Conservation (phyloP, 2,113 vertebrate species). For the pig (Sus scrofa) region DNA sequence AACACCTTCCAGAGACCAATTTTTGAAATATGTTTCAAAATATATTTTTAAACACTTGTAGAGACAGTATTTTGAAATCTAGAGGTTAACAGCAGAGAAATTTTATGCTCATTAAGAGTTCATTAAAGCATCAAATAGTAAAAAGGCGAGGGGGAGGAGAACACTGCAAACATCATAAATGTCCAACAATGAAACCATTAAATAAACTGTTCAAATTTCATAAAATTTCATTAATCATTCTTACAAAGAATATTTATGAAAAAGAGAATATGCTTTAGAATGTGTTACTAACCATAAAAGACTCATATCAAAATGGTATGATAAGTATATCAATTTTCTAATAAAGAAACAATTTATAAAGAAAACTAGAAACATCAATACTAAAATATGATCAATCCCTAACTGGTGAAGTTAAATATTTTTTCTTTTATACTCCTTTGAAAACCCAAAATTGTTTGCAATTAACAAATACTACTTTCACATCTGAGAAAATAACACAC, state of each 20-base stretch:
- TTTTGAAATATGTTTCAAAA: not conserved
- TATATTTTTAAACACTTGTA: not conserved
- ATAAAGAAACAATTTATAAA: slow-evolving; percentile 17
- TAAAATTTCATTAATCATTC: slow-evolving; percentile 40
- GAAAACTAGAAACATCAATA: not conserved
- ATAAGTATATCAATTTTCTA: not conserved
- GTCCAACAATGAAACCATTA: not conserved
- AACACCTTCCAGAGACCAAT: not conserved
- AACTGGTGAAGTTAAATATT: not conserved
- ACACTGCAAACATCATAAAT: not conserved
- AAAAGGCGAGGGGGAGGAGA: not conserved
- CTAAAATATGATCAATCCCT: not conserved
- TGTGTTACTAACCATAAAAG: not conserved
- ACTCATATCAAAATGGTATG: not conserved
- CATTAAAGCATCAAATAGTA: not conserved
- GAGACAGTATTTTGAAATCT: not conserved
- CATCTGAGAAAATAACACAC: slow-evolving; percentile 43
- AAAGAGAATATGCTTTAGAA: not conserved
- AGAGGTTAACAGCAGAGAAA: not conserved
- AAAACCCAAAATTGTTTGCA: not conserved
- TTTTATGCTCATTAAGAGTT: not conserved
- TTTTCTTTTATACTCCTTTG: not conserved
- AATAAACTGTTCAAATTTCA: not conserved
- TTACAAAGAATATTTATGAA: not conserved
- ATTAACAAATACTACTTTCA: not conserved